Percentiles rank a stretch among this genome's conserved stretches.
phyloP scores from a whole-genome alignment of 53 echinoderm and acorn worm genomes.

The Hippasteria phrygiana region DNA sequence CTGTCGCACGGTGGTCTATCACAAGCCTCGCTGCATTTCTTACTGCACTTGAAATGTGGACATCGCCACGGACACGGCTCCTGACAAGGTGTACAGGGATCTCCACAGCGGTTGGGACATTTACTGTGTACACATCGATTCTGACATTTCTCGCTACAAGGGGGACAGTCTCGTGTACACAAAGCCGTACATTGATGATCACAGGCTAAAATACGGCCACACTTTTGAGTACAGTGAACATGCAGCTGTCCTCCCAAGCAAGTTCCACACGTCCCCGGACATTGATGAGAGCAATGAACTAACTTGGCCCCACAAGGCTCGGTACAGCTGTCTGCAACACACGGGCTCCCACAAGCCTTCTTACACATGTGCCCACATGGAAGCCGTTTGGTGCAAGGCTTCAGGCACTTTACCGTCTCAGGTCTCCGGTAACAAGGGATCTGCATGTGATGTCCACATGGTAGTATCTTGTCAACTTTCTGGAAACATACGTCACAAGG shows the following conservation, averaged over 20 bases:
- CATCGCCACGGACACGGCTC: conserved; percentile 92
- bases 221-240: conserved; percentile 67
- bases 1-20: conserved; percentile 74
- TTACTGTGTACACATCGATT: conserved; percentile 86
- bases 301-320: conserved; percentile 57
- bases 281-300: conserved; percentile 79
- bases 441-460: conserved; percentile 70
- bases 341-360: conserved; percentile 31
- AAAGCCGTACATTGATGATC: conserved; percentile 78
- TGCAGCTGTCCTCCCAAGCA: conserved; percentile 84
- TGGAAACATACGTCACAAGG: conserved; percentile 71
- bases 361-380: conserved; percentile 73
- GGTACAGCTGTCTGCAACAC: conserved; percentile 61
- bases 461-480: conserved; percentile 51
- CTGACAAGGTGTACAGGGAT: conserved; percentile 78
- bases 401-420: conserved; percentile 51
- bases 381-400: conserved; percentile 51
- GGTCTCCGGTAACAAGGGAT: conserved; percentile 62
- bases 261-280: conserved; percentile 78
- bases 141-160: conserved; percentile 77
- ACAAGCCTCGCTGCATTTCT: conserved; percentile 79
- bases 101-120: conserved; percentile 75
- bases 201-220: conserved; percentile 83
- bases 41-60: conserved; percentile 71
- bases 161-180: conserved; percentile 86